Base-by-base conservation (phyloP, 2,113 vertebrate genomes). In the Corvus hawaiiensis region DNA sequence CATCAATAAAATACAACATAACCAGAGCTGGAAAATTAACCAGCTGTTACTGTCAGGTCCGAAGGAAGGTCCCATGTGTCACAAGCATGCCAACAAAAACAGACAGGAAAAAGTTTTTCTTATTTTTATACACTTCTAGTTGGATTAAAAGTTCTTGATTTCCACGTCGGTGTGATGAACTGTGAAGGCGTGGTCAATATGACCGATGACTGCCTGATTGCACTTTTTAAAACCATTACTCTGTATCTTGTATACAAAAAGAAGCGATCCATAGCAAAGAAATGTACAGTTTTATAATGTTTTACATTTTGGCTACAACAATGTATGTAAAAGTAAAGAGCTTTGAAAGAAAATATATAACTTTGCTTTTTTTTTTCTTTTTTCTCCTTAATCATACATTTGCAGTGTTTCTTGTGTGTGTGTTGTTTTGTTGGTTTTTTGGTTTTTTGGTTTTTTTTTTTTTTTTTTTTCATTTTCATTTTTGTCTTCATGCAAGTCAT, bases 401-500 rank as follows among this genome's bases (percentile, higher is more conserved):
- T 98, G 98, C 98, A 98, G 96, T 98, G 90, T 97, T 95, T 91
- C 97, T 97, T 91, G 84, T 37, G 55, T 82, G 61, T 79, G 56
- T 89, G 30, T 77, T 76, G 94, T 94, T 94, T 84, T 72, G 32
- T 43, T 62, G 33, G 33, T 14, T 9, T 26, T 55, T 28, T 63
- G n/a, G 16, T 46, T 9, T 26, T 55, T 27, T 63, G n/a, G 16
- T 46, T 10, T 11, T 46, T 33, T 28, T 82, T 52, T 85, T 59
- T 54, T 51, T 56, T 46, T 37, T 58, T 90, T 82, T 90, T 39
- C 51, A 86, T 95, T 79, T 97, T 91, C 82, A 92, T 98, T 98
- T 97, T 97, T 97, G 95, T 98, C 98, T 96, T 98, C 99, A 99
- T 99, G 99, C 99, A 99, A 98, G 98, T 98, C 99, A 99, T 99